A percentile compares a stretch with the other conserved stretches of the same genome.
Conservation (phyloP, 2,888 invertebrate genomes). For the Cheilosia vernalis region DNA sequence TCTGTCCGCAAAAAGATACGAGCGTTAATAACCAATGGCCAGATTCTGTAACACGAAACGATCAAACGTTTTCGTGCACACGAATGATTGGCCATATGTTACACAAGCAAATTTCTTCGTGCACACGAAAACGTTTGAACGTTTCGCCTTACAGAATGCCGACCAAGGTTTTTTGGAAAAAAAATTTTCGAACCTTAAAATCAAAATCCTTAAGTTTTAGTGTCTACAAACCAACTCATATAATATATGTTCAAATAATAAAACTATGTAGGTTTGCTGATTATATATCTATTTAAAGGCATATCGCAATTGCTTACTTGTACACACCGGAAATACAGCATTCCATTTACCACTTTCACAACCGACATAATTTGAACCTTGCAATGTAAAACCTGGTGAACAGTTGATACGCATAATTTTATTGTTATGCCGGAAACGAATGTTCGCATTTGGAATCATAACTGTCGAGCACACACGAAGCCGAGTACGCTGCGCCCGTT, state of each 20-base stretch:
- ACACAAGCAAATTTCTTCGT: too few species aligned
- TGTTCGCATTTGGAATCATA: slow-evolving; percentile 23
- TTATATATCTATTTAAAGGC: not conserved
- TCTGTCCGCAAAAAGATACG: too few species aligned
- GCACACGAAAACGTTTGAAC: too few species aligned
- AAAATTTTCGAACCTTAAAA: too few species aligned
- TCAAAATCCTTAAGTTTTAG: not conserved
- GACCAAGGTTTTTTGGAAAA: too few species aligned
- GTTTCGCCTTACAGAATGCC: too few species aligned
- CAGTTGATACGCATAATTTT: slow-evolving; percentile 76
- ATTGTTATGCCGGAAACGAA: slow-evolving; percentile 26
- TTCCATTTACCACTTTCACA: slow-evolving; percentile 87
- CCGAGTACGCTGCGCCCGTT: slow-evolving; percentile 27
- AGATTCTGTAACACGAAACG: too few species aligned
- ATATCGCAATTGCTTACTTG: slow-evolving; percentile 86
- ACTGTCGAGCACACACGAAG: slow-evolving; percentile 37
- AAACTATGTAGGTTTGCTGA: not conserved
- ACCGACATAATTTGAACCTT: slow-evolving; percentile 77
- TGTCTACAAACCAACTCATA: slow-evolving; percentile 29
- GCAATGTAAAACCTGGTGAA: slow-evolving; percentile 71
- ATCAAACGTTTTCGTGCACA: too few species aligned
- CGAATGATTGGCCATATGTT: too few species aligned
- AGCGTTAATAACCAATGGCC: too few species aligned
- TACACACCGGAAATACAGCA: slow-evolving; percentile 87
- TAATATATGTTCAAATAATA: slow-evolving; percentile 23